Conservation (phyloP, 2,888 invertebrate species). For the Notodromas monacha region DNA sequence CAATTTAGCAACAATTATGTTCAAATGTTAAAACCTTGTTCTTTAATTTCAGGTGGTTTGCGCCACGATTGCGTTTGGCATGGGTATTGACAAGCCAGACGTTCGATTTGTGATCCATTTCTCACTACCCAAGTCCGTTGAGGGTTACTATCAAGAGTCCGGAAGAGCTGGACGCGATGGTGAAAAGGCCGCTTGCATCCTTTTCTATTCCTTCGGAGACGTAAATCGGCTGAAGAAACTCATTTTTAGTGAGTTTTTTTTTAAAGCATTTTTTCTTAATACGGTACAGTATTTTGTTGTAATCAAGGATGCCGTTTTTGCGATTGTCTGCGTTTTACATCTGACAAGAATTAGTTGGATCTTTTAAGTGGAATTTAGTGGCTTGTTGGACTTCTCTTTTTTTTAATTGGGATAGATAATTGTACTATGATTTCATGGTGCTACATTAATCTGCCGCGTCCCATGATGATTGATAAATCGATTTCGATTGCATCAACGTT, state of each 20-base stretch:
- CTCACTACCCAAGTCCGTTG: slow-evolving; percentile 70
- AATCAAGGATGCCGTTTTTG: no score
- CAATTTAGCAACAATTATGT: no score
- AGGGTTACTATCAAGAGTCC: slow-evolving; percentile 89
- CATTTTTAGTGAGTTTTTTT: slow-evolving; percentile 24
- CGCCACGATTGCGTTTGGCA: slow-evolving; percentile 91
- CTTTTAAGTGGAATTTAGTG: slow-evolving; percentile 19
- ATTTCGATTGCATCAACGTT: no score
- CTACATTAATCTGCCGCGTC: no score
- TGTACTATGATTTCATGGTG: no score
- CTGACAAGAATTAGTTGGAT: slow-evolving; percentile 5
- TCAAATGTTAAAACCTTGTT: no score
- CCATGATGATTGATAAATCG: no score
- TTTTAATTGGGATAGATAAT: no score
- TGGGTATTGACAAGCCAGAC: slow-evolving; percentile 97
- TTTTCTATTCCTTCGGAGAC: slow-evolving; percentile 62
- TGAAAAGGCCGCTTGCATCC: slow-evolving; percentile 40
- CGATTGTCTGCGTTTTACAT: not conserved
- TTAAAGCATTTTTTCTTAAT: slow-evolving; percentile 7
- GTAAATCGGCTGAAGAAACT: slow-evolving; percentile 32
- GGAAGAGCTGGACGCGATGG: slow-evolving; percentile 88
- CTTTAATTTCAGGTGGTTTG: slow-evolving; percentile 31
- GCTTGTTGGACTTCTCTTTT: no score
- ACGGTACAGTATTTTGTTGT: no score
- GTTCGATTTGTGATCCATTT: slow-evolving; percentile 67